phyloP scores from a whole-genome alignment of 2,888 invertebrate genomes.

The Eupithecia abbreviata region DNA sequence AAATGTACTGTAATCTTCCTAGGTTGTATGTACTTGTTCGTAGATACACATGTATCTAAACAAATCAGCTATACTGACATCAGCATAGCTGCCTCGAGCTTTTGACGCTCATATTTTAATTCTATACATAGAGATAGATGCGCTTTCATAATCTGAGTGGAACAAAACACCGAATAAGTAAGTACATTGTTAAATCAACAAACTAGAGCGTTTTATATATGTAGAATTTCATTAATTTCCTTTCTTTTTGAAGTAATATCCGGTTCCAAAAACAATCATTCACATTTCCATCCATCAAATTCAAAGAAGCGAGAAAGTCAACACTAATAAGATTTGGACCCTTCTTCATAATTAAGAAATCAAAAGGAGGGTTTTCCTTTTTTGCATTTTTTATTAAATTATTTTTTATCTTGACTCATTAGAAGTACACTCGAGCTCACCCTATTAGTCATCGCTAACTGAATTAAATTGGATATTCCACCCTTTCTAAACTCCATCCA shows the following conservation, averaged over 20 bases:
- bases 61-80: too few species aligned
- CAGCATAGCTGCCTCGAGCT: neutral
- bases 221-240: neutral
- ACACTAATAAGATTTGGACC: constrained; percentile 29
- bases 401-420: constrained; percentile 43
- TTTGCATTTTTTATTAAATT: constrained; percentile 39
- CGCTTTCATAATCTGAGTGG: neutral
- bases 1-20: neutral
- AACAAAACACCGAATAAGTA: neutral
- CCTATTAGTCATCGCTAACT: constrained; percentile 51
- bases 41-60: too few species aligned
- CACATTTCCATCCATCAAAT: constrained; percentile 30
- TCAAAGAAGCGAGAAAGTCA: constrained; percentile 22
- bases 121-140: neutral
- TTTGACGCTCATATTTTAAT: neutral
- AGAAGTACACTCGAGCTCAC: constrained; percentile 39
- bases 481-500: constrained; percentile 46
- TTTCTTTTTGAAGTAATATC: constrained; percentile 8
- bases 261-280: constrained; percentile 11
- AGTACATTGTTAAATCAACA: neutral
- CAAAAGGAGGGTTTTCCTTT: constrained; percentile 31
- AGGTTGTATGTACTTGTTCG: too few species aligned
- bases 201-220: neutral
- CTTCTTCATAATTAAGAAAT: constrained; percentile 30
- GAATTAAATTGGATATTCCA: constrained; percentile 53